A percentile compares a stretch with the other conserved stretches of the same genome.
Conservation (phyloP, 2,888 invertebrate genomes). For the Aphrophora alni region DNA sequence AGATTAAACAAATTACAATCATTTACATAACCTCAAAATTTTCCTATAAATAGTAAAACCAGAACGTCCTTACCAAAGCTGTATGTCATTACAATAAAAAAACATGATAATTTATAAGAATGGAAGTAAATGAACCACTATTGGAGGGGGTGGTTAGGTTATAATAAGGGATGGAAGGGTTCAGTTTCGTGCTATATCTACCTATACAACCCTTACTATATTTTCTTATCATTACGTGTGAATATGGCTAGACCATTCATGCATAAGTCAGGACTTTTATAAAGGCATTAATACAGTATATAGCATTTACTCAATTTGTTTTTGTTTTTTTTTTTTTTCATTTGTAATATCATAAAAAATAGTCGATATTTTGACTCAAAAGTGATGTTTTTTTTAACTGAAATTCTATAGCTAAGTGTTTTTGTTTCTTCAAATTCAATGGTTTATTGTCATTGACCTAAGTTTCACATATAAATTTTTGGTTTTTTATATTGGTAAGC, state of each 20-base stretch:
- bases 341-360: background rate
- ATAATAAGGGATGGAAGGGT: background rate
- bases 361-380: background rate
- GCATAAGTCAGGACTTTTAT: background rate
- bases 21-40: no score
- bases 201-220: background rate
- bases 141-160: no score
- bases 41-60: background rate
- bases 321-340: no score
- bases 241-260: background rate
- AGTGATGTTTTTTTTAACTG: background rate
- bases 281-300: background rate
- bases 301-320: no score
- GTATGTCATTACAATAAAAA: background rate
- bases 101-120: background rate
- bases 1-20: no score
- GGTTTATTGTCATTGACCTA: conserved; percentile 36
- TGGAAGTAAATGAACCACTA: background rate
- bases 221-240: background rate
- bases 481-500: conserved; percentile 21
- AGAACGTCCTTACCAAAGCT: background rate
- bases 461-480: conserved; percentile 21
- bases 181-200: background rate
- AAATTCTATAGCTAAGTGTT: background rate
- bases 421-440: background rate